Evolutionary conservation across 2,888 invertebrate species (phyloP), one percentile per base, ranked within the genome.

Genomic region (Chrysotoxum bicinctum): DNA sequence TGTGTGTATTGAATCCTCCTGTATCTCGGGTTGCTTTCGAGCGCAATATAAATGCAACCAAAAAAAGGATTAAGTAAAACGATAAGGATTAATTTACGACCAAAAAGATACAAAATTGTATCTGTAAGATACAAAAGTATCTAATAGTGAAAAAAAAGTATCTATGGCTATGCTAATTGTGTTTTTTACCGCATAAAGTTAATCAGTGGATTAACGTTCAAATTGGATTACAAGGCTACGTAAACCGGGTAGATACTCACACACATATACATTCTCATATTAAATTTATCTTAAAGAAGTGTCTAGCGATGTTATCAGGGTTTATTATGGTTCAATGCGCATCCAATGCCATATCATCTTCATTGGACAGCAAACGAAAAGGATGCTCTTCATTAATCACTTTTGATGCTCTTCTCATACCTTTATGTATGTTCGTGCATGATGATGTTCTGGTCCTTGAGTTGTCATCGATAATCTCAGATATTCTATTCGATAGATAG

Each of bases 11-110:
- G 19, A 30, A 45, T 32, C 12, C 32, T 64, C 6, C 8, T 30
- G 26, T 32, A 45, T 64, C 4, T 62, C 45, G 50, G 21, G 16
- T 14, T 52, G 19, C 40, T 72, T 48, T 54, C 35, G 35, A 45
- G 40, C 58, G 58, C 40, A 26, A 54, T 70, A 54, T 70, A 68
- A 35, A 66, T 84, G 74, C 75, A 66, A 62, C 64, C 62, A 40
- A 69, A 78, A 74, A 74, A 83, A 62, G 83, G 78, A 83, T 83
- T 74, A 78, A 45, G 48, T 66, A 66, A 62, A 68, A 73, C 52
- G 85, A 85, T 85, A 85, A 85, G 60, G 73, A 64, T 50, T 81
- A 23, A 81, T 85, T 85, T 85, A 85, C 50, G 85, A 69, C 35
- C 66, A 30, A 58, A 56, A 64, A 68, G 26, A 60, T 60, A 56